Evolutionary conservation across 2,888 invertebrate genomes (phyloP).

Genomic region (Clepsis dumicolana): DNA sequence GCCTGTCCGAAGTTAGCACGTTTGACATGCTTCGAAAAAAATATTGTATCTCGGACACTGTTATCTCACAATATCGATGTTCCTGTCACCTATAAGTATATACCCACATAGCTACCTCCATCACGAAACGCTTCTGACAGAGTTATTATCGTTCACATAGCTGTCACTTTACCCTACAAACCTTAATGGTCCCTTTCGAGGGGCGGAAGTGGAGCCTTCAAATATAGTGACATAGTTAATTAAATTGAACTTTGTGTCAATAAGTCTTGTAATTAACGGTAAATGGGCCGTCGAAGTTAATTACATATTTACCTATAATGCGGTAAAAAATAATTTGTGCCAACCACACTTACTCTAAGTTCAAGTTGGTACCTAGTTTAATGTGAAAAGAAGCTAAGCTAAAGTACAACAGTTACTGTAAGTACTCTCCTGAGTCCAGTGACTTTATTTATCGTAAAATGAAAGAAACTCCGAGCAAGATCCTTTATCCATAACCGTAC

Average conservation of each 20-base stretch:
- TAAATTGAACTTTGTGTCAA: background rate
- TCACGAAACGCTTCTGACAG: slow-evolving; percentile 20
- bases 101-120: slow-evolving; percentile 3
- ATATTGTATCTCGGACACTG: background rate
- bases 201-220: background rate
- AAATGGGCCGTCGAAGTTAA: too few species aligned
- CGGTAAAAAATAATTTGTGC: too few species aligned
- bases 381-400: too few species aligned
- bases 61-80: background rate
- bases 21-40: background rate
- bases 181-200: slow-evolving; percentile 25
- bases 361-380: background rate
- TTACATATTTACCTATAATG: too few species aligned
- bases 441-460: too few species aligned
- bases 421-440: too few species aligned
- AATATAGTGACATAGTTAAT: background rate
- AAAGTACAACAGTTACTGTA: too few species aligned
- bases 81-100: background rate
- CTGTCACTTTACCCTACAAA: slow-evolving; percentile 26
- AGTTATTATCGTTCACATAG: slow-evolving; percentile 30
- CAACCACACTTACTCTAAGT: too few species aligned
- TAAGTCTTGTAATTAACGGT: background rate
- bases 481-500: too few species aligned
- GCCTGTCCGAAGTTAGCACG: background rate
- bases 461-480: too few species aligned